These are phyloP conservation scores for Netelia virgata DNA, from an alignment of 2,888 invertebrate species.

Conservation along the genomic window DNA sequence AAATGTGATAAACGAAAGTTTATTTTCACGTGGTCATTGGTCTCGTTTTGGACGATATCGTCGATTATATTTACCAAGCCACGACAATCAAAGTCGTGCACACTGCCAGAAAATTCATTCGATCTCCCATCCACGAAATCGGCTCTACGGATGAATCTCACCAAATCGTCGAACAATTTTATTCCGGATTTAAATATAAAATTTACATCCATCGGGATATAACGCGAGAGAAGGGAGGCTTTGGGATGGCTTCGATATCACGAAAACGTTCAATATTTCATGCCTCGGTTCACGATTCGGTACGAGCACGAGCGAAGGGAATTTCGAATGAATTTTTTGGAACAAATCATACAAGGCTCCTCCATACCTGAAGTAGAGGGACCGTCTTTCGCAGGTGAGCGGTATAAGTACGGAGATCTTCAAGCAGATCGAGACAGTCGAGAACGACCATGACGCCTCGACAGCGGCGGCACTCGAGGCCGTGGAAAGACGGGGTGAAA, in stretches of 20 bases:
- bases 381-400: conserved; percentile 90
- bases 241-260: too few relatives aligned
- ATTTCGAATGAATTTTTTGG: conserved; percentile 58
- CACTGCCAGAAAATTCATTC: conserved; percentile 59
- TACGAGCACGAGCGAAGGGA: neutral
- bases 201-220: neutral
- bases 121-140: neutral
- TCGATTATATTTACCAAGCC: conserved; percentile 15
- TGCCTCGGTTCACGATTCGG: neutral
- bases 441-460: conserved; percentile 97
- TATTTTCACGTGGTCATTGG: conserved; percentile 20
- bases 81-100: conserved; percentile 62
- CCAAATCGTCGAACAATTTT: neutral
- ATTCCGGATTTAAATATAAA: neutral
- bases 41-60: conserved; percentile 51
- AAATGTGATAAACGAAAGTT: conserved; percentile 4
- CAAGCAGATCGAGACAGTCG: conserved; percentile 98
- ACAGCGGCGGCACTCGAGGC: conserved; percentile 96
- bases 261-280: neutral
- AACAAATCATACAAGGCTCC: conserved; percentile 58
- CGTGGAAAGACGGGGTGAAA: conserved; percentile 96
- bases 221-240: too few relatives aligned
- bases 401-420: conserved; percentile 98
- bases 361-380: conserved; percentile 74
- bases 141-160: neutral